phyloP scores from a whole-genome alignment of 2,113 vertebrate genomes.

The Ginglymostoma cirratum region DNA sequence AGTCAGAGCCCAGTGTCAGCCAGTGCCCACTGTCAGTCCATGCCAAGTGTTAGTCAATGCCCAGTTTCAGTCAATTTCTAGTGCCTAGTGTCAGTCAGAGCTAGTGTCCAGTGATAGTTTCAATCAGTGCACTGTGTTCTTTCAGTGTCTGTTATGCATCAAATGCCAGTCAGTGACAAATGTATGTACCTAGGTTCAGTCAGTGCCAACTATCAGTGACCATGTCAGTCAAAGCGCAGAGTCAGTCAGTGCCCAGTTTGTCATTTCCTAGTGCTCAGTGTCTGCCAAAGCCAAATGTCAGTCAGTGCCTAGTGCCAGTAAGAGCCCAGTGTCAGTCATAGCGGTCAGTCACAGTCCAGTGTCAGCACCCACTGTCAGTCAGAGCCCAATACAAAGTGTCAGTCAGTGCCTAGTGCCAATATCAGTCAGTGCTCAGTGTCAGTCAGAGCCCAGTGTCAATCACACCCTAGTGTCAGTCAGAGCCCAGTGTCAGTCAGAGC shows the following conservation, averaged over 20 bases:
- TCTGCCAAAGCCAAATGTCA: background rate
- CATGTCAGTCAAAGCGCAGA: no score
- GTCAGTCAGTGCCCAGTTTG: background rate
- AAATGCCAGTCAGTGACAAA: no score
- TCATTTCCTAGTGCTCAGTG: background rate
- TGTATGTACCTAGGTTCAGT: background rate
- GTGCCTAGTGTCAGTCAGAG: background rate
- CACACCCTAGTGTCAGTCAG: background rate
- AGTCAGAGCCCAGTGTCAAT: background rate
- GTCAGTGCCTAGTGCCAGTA: background rate
- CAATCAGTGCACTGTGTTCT: background rate
- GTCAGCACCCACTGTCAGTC: background rate
- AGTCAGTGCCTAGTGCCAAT: no score
- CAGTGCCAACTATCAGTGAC: background rate
- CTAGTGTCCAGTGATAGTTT: background rate
- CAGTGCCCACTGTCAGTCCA: no score
- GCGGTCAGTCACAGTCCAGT: no score
- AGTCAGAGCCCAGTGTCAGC: no score
- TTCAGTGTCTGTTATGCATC: no score
- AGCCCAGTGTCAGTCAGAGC: background rate
- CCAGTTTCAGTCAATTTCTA: background rate
- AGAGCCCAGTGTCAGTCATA: no score
- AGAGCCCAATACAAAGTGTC: no score
- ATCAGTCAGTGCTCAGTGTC: no score
- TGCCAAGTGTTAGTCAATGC: no score